A percentile compares a stretch with the other conserved stretches of the same genome.
Evolutionary conservation across 2,797 vertebrate genomes (phyloP).

Genomic region (Acanthornis magna): DNA sequence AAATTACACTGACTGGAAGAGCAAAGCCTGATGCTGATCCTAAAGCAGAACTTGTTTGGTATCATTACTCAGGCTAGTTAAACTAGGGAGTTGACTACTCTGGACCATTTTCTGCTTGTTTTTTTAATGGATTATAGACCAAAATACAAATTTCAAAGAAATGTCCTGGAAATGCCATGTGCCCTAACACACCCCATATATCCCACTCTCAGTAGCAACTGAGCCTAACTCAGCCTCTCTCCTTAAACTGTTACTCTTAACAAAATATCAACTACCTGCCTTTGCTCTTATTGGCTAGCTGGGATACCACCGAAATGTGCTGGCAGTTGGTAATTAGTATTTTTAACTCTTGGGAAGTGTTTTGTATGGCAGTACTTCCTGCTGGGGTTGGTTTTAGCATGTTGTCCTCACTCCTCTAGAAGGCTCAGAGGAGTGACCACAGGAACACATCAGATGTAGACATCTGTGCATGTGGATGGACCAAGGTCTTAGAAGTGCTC

Average conservation of each 20-base stretch:
- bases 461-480: background rate
- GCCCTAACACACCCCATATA: background rate
- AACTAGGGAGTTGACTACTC: background rate
- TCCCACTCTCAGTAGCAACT: background rate
- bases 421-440: no score
- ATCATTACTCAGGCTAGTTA: background rate
- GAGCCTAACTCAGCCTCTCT: background rate
- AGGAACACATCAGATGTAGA: background rate
- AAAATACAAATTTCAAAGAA: background rate
- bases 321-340: background rate
- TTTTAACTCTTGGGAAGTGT: background rate
- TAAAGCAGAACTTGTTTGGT: background rate
- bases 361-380: background rate
- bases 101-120: background rate
- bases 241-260: background rate
- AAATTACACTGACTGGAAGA: background rate
- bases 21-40: background rate
- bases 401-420: background rate
- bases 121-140: background rate
- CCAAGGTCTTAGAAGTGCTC: background rate
- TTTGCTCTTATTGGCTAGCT: background rate
- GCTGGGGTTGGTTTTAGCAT: background rate
- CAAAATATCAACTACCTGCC: background rate
- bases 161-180: background rate
- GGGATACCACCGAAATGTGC: background rate